Percentiles rank a stretch among this genome's conserved stretches.
Evolutionary conservation across 2,888 invertebrate genomes (phyloP).

Genomic region (Andrena minutula): DNA sequence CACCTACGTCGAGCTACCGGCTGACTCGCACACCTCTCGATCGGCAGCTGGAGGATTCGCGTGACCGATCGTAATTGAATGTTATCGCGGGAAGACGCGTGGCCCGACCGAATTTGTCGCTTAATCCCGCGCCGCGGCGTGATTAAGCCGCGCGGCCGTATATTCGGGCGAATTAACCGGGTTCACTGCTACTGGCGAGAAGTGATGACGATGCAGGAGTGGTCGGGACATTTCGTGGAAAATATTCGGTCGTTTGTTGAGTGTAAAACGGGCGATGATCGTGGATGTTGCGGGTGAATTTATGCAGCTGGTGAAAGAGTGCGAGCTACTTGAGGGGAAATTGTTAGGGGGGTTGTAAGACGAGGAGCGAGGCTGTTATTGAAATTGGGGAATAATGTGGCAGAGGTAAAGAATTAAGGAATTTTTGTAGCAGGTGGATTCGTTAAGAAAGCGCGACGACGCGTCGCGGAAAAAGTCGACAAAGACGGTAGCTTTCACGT

Average conservation of each 20-base stretch:
- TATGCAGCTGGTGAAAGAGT: neutral
- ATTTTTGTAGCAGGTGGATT: too few relatives aligned
- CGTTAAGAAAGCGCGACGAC: too few relatives aligned
- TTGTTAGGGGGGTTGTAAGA: too few relatives aligned
- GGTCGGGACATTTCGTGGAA: neutral
- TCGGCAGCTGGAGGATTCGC: conserved; percentile 30
- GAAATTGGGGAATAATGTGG: too few relatives aligned
- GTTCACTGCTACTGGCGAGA: neutral
- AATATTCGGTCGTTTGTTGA: conserved; percentile 8
- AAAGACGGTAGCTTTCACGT: neutral
- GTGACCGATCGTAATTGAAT: conserved; percentile 47
- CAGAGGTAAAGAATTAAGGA: too few relatives aligned
- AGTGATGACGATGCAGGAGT: neutral
- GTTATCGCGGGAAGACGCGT: conserved; percentile 39
- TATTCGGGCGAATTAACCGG: conserved; percentile 6
- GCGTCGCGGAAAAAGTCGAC: neutral
- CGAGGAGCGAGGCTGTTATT: too few relatives aligned
- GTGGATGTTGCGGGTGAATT: neutral
- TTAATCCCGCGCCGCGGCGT: conserved; percentile 7
- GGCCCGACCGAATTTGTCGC: conserved; percentile 6
- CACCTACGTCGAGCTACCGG: conserved; percentile 6
- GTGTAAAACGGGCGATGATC: neutral
- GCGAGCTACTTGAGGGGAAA: neutral
- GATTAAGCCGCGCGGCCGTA: conserved; percentile 19
- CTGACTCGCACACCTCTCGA: conserved; percentile 20